Conservation (phyloP, 2,888 invertebrate genomes). For the Drosophila neotestacea region DNA sequence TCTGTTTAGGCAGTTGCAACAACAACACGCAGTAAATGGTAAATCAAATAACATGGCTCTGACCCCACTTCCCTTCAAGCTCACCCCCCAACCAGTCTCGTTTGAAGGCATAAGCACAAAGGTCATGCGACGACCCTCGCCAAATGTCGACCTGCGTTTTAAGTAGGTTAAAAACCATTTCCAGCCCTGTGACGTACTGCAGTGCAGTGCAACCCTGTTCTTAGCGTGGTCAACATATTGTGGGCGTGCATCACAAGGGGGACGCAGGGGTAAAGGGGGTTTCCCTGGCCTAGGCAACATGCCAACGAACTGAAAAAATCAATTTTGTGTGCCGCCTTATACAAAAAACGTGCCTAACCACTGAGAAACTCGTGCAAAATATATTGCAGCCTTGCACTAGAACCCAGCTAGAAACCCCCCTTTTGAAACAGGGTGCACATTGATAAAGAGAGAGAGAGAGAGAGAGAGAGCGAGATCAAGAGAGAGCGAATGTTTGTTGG, state of each 20-base stretch:
- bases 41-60: constrained; percentile 2
- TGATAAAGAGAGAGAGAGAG: not conserved
- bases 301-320: constrained; percentile 81
- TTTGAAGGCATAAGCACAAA: constrained; percentile 61
- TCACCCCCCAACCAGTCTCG: not conserved
- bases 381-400: constrained; percentile 82
- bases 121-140: constrained; percentile 77
- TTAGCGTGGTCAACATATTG: constrained; percentile 46
- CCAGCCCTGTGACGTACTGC: constrained; percentile 56
- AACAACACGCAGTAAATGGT: constrained; percentile 7
- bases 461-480: constrained; percentile 15
- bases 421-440: constrained; percentile 10
- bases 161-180: constrained; percentile 78
- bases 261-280: constrained; percentile 8
- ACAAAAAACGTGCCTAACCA: constrained; percentile 75
- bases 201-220: constrained; percentile 56
- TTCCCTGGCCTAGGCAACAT: constrained; percentile 63
- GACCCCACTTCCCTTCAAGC: not conserved
- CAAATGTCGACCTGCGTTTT: constrained; percentile 74
- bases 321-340: constrained; percentile 48
- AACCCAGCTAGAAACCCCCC: constrained; percentile 36
- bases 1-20: constrained; percentile 24
- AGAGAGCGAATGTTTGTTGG: constrained; percentile 24
- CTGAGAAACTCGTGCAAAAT: constrained; percentile 76
- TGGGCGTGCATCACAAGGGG: not conserved